These are phyloP conservation scores for Choristoneura fumiferana DNA, from an alignment of 1,140 invertebrate species.

Conservation along the genomic window DNA sequence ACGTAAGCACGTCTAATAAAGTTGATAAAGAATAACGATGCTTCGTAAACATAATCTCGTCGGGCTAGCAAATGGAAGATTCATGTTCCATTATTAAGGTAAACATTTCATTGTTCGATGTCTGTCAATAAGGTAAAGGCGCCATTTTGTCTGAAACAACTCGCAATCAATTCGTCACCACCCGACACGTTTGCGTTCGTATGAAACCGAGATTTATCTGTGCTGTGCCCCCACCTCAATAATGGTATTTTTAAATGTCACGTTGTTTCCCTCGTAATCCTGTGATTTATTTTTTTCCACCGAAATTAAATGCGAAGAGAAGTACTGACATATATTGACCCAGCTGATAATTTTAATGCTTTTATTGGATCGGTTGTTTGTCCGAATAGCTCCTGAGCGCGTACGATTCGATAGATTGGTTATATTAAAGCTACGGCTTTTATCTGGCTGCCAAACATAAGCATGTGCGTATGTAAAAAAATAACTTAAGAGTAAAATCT, in stretches of 20 bases:
- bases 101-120: constrained; percentile 15
- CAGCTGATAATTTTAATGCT: background rate
- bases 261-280: constrained; percentile 15
- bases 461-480: too few species aligned
- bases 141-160: background rate
- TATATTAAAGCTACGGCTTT: too few species aligned
- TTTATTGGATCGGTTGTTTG: background rate
- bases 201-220: constrained; percentile 11
- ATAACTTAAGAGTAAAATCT: too few species aligned
- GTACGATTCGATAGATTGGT: too few species aligned
- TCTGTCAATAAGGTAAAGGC: background rate
- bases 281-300: constrained; percentile 15
- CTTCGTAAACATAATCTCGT: constrained; percentile 16
- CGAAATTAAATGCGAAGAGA: background rate
- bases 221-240: background rate
- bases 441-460: too few species aligned
- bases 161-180: background rate
- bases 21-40: constrained; percentile 18
- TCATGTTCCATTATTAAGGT: constrained; percentile 6
- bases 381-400: background rate
- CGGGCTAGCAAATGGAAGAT: constrained; percentile 12
- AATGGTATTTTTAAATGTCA: constrained; percentile 17
- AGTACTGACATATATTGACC: constrained; percentile 9
- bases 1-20: constrained; percentile 15
- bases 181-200: constrained; percentile 6